Evolutionary conservation across 2,113 vertebrate species (phyloP), one percentile per base, ranked within the genome.

Genomic region (Salminus brasiliensis): DNA sequence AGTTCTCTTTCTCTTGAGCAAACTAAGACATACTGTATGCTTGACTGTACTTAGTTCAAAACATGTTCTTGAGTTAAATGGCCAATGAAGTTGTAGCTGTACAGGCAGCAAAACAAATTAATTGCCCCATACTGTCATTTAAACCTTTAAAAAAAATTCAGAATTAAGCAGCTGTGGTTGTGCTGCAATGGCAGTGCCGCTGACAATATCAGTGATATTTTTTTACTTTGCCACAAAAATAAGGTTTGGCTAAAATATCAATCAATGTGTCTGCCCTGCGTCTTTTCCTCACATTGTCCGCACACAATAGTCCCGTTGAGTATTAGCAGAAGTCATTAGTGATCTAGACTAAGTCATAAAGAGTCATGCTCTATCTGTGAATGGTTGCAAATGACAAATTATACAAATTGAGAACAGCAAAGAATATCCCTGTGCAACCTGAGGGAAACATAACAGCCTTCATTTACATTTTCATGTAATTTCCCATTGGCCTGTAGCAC

Each of bases 391-490:
- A 86, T 47, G 76, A 73, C 76, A 90, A 91, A 91, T 91, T 88
- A 90, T 87, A 88, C 74, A 87, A 86, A 92, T 88, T 88, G 79
- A 76, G 84, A 86, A 87, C 74, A 81, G 78, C 77, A 81, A 82
- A 88, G 81, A 82, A 49, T 87, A 87, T 88, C 78, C 65, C 74
- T 78, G 79, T 89, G 87, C 86, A 90, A 87, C 87, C 88, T 80
- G 80, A 78, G 83, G 80, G 83, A 79, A 83, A 72, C 74, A 79
- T 76, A 76, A 74, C 72, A 81, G 85, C 82, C 79, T 88, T 92
- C 88, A 92, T 93, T 92, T 92, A 91, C 91, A 93, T 93, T 92
- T 93, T 93, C 87, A 92, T 92, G 91, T 93, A 85, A 93, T 93
- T 93, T 91, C 90, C 85, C 84, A 85, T 84, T 90, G 89, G 87